These are phyloP conservation scores for Hippocampus mohnikei DNA, from an alignment of 2,113 vertebrate genomes.

Conservation along the genomic window DNA sequence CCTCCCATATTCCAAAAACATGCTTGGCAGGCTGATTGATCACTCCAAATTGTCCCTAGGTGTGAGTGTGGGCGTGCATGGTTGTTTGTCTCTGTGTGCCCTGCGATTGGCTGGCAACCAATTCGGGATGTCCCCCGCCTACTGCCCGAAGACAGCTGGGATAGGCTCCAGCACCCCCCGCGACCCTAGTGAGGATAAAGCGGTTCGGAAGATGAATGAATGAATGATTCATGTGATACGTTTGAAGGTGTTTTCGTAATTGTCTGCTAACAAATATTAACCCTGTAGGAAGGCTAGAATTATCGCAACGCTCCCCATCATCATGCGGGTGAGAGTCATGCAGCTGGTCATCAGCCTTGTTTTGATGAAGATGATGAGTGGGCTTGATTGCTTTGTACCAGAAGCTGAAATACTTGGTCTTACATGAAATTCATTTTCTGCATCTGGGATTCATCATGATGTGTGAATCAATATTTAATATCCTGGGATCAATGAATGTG, in stretches of 20 bases:
- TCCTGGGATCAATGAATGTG: conserved; percentile 56
- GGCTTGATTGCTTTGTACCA: conserved; percentile 65
- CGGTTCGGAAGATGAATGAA: too few relatives aligned
- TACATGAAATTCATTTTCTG: conserved; percentile 59
- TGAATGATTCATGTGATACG: background rate
- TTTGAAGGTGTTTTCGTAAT: background rate
- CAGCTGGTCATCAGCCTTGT: conserved; percentile 49
- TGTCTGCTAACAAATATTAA: conserved; percentile 26
- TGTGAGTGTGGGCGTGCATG: too few relatives aligned
- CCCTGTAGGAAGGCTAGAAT: conserved; percentile 50
- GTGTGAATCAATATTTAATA: conserved; percentile 74
- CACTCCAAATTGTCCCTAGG: too few relatives aligned
- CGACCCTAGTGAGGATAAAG: too few relatives aligned
- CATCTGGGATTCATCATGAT: conserved; percentile 56
- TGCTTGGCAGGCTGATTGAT: too few relatives aligned
- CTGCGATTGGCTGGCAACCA: too few relatives aligned
- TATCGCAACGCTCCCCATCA: conserved; percentile 34
- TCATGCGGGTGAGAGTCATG: conserved; percentile 19
- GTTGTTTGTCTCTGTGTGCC: too few relatives aligned
- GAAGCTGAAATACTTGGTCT: conserved; percentile 60
- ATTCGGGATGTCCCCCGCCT: too few relatives aligned
- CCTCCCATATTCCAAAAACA: too few relatives aligned
- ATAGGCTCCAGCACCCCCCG: too few relatives aligned
- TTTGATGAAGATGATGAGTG: conserved; percentile 54
- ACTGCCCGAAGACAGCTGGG: too few relatives aligned